A percentile compares a stretch with the other conserved stretches of the same genome.
Conservation (phyloP, 2,888 invertebrate species). For the Griposia aprilina region DNA sequence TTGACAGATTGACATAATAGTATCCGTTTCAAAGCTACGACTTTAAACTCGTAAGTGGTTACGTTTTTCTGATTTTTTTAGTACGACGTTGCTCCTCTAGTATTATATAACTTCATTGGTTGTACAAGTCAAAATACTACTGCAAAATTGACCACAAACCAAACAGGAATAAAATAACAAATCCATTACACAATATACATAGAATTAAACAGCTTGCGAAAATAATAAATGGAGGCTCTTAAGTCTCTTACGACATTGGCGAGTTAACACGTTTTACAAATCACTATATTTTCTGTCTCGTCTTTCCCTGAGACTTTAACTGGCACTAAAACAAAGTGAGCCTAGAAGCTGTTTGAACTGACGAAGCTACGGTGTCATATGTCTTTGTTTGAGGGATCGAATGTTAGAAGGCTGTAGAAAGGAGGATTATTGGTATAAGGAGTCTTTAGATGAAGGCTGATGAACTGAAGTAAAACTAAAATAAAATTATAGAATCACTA, state of each 20-base stretch:
- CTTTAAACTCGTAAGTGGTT: no score
- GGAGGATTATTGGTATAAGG: constrained; percentile 21
- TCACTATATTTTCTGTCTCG: constrained; percentile 69
- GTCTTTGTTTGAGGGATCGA: constrained; percentile 72
- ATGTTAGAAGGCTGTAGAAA: constrained; percentile 48
- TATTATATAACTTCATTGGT: no score
- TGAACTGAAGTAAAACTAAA: neutral
- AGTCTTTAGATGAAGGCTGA: constrained; percentile 9
- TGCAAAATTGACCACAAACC: neutral
- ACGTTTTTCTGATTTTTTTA: no score
- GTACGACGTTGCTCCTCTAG: no score
- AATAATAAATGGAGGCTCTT: constrained; percentile 74
- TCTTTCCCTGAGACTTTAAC: constrained; percentile 67
- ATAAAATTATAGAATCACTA: neutral
- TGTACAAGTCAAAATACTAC: neutral
- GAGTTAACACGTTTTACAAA: constrained; percentile 76
- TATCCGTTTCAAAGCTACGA: no score
- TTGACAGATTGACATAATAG: no score
- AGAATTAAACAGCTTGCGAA: constrained; percentile 64
- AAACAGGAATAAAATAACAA: constrained; percentile 45
- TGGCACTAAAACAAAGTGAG: constrained; percentile 74
- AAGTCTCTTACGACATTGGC: constrained; percentile 71
- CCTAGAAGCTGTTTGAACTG: constrained; percentile 60
- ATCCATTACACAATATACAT: constrained; percentile 53
- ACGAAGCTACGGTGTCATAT: constrained; percentile 73